A percentile compares a stretch with the other conserved stretches of the same genome.
Evolutionary conservation across 2,888 invertebrate species (phyloP).

Genomic region (Brenthis hecate): DNA sequence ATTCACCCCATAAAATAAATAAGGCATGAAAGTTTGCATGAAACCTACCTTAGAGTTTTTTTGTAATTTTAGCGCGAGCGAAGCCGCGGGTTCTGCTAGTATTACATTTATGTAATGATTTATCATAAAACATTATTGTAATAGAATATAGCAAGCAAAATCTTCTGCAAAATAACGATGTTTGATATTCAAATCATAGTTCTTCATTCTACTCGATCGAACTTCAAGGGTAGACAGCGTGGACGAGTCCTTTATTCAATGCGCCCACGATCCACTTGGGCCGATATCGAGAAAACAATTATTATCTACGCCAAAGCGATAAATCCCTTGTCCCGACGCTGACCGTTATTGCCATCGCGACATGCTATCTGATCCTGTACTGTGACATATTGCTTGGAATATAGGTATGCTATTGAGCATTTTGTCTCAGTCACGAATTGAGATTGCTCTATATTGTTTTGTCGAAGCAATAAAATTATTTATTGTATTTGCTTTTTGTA

Average conservation of each 20-base stretch:
- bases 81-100: no score
- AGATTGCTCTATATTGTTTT: constrained; percentile 41
- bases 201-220: constrained; percentile 17
- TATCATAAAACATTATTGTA: no score
- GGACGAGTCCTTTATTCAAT: constrained; percentile 44
- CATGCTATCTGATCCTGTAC: constrained; percentile 58
- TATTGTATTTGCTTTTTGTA: constrained; percentile 3
- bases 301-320: constrained; percentile 55
- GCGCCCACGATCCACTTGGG: constrained; percentile 63
- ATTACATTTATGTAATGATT: no score
- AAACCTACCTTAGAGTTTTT: no score
- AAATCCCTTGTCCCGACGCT: constrained; percentile 56
- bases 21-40: no score
- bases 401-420: constrained; percentile 47
- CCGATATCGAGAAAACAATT: constrained; percentile 64
- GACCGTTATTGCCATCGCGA: constrained; percentile 56
- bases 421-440: constrained; percentile 51
- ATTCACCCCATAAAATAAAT: no score
- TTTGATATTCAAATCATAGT: constrained; percentile 10
- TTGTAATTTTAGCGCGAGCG: no score
- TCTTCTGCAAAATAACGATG: constrained; percentile 20
- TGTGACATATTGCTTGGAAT: constrained; percentile 60
- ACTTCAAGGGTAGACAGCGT: constrained; percentile 28
- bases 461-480: constrained; percentile 13
- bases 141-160: background rate